phyloP scores from a whole-genome alignment of 1,140 invertebrate genomes.

The Helicoverpa zea region DNA sequence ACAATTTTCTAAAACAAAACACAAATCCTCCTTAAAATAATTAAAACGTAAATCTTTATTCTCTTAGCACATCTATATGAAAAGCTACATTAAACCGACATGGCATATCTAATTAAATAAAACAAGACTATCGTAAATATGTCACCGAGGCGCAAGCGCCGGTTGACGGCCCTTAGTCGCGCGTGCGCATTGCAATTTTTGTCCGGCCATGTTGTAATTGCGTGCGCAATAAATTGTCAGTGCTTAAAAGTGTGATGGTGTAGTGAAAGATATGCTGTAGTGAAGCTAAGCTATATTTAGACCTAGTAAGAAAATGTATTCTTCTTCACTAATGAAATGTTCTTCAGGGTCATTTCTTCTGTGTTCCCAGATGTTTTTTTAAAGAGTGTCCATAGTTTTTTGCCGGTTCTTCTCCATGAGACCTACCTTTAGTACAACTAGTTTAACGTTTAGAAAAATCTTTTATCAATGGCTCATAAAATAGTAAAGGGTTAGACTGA shows the following conservation, averaged over 20 bases:
- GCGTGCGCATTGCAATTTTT: conserved; percentile 61
- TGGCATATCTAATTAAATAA: conserved; percentile 52
- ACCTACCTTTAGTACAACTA: too few relatives aligned
- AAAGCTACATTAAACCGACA: conserved; percentile 8
- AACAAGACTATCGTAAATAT: conserved; percentile 57
- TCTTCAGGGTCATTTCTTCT: too few relatives aligned
- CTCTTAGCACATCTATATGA: not conserved
- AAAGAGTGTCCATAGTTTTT: too few relatives aligned
- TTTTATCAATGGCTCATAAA: too few relatives aligned
- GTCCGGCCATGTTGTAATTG: conserved; percentile 69
- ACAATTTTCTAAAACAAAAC: too few relatives aligned
- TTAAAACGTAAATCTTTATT: not conserved
- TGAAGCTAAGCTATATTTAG: not conserved
- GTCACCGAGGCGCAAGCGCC: conserved; percentile 47
- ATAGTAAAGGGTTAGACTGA: too few relatives aligned
- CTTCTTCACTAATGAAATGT: too few relatives aligned
- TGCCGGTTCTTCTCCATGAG: too few relatives aligned
- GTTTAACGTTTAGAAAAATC: too few relatives aligned
- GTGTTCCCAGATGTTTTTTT: too few relatives aligned
- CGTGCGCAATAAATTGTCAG: conserved; percentile 69
- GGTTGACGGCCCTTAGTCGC: conserved; percentile 62
- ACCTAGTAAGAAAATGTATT: not conserved
- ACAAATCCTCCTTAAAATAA: too few relatives aligned
- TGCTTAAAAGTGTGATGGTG: conserved; percentile 52
- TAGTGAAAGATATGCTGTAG: not conserved